Base-by-base conservation (phyloP, 1,140 invertebrate genomes). In the Scaptomyza hsui region DNA sequence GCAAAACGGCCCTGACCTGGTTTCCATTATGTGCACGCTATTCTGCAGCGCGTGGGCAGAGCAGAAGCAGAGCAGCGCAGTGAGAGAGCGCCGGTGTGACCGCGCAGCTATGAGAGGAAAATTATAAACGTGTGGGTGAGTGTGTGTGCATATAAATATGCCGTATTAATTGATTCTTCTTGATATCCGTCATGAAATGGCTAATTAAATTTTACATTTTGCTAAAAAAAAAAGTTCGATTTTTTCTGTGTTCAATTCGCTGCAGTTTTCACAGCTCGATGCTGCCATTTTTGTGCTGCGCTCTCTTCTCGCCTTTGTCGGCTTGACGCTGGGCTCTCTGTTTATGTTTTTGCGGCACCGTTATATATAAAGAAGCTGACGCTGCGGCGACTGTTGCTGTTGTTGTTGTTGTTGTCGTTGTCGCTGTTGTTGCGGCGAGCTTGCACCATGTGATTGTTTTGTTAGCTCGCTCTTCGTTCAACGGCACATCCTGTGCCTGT, bases 1-100 rank as follows among this genome's bases (percentile, higher is more conserved):
- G 86, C 79, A 74, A 79, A 89, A 81, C 86, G 89, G 72, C 89
- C 89, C 74, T 91, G 89, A 91, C 89, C 89, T 91, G 74, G 59
- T 89, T 91, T 88, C 47, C 47, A 59, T 69, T 69, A 75, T 52
- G 72, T 86, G 78, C 82, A 88, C 75, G 82, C 82, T 67, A 86
- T 86, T 71, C 64, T 85, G 81, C 81, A 86, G 81, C 77, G 81
- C 81, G 77, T 83, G 79, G 80, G 79, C 67, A 79, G 77, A 51
- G 70, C 69, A 44, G 26, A 45, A 56, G 26, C 60, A 65, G 62
- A 13, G 39, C 37, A 71, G 26, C 26, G 63, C 53, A 72, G 10
- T 26, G 48, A 18, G 39, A 67, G 59, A 69, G 81, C 81, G 81
- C 72, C 75, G 81, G 67, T 76, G 81, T 80, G 60, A 41, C 67